Evolutionary conservation across 2,113 vertebrate genomes (phyloP), one percentile per base, ranked within the genome.

Genomic region (Henicopernis longicauda): DNA sequence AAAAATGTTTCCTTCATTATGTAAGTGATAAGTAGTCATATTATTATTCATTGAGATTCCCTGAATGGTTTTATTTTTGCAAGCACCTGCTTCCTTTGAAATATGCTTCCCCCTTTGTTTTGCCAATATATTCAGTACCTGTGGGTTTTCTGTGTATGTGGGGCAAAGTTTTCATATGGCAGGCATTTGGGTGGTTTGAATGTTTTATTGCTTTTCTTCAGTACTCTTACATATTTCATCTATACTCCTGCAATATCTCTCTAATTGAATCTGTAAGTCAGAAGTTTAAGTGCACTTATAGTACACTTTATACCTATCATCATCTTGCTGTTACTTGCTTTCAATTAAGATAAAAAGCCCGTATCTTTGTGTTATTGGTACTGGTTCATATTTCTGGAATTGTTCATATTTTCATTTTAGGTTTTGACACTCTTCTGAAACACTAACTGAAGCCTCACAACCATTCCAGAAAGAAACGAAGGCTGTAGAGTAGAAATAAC

Each of bases 1-100:
- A 94, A 96, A 96, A 86, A 71, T 36, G 57, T 77, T 94, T 72
- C 66, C 79, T 96, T 96, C 79, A 83, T 94, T 94, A 92, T 86
- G 17, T 67, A 93, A 95, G 76, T 87, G 84, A 82, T 93, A 97
- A 96, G 82, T 67, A 87, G 54, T 89, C 85, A 32, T 77, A 62
- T 82, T 95, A 72, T 88, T 95, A 89, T 95, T 95, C 89, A 82
- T 57, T 21, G 9, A 94, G 79, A 87, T 81, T 95, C 84, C 42
- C 74, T 69, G 73, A 95, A 86, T 82, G 36, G 85, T 78, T 96
- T 96, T 93, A 83, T 89, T 97, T 97, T 91, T 85, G 40, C 72
- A 94, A 86, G 73, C 3, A 11, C 77, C 6, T 16, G 40, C 73
- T 96, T 93, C 59, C 44, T 91, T 88, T 88, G 66, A 94, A 95